phyloP scores from a whole-genome alignment of 2,888 invertebrate species.

The Leucophora obtusa region DNA sequence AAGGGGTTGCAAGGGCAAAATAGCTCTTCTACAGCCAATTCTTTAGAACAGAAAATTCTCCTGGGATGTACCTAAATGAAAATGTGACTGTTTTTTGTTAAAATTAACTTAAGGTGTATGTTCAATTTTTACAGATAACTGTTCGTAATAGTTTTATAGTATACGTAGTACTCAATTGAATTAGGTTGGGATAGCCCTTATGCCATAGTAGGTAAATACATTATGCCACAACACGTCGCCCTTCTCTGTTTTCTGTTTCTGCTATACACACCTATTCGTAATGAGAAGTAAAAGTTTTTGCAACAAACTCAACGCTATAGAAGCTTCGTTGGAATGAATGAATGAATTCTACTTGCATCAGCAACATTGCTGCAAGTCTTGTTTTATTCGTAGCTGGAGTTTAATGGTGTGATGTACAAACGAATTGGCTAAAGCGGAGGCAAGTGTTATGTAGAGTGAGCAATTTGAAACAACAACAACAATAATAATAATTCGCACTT shows the following conservation, averaged over 20 bases:
- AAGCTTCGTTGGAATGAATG: conserved; percentile 18
- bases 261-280: conserved; percentile 1
- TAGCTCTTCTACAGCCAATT: too few species aligned
- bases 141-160: neutral
- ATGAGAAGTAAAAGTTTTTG: conserved; percentile 3
- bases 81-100: too few species aligned
- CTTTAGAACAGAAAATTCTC: too few species aligned
- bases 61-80: too few species aligned
- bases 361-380: neutral
- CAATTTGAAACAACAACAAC: conserved; percentile 52
- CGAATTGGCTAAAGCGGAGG: conserved; percentile 18
- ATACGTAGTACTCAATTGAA: neutral
- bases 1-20: too few species aligned
- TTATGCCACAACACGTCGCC: conserved; percentile 1
- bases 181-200: conserved; percentile 27
- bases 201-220: neutral
- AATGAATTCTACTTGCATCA: neutral
- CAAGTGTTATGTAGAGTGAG: conserved; percentile 50
- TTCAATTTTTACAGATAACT: too few species aligned
- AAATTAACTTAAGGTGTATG: too few species aligned
- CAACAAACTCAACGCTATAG: conserved; percentile 28
- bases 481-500: conserved; percentile 66
- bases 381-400: conserved; percentile 1
- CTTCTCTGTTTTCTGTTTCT: conserved; percentile 1
- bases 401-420: neutral